Evolutionary conservation across 2,888 invertebrate species (phyloP), one percentile per base, ranked within the genome.

Genomic region (Brenthis hecate): DNA sequence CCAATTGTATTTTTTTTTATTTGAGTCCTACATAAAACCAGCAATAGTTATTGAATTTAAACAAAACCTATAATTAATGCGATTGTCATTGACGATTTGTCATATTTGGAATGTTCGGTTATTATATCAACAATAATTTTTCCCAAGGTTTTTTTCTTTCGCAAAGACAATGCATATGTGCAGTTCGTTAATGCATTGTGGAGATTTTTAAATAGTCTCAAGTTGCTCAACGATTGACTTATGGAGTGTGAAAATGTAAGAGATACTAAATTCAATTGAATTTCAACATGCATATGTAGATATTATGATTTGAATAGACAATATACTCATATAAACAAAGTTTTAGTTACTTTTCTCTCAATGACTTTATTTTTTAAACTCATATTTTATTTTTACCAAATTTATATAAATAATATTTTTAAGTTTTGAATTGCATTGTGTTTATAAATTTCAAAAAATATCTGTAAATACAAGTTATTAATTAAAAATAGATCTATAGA

Each of bases 91-190:
- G 61, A 62, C 54, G 19, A 54, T 11, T 36, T 28, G 50, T 19
- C 55, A 19, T 23, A 66, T 66, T 53, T 23, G 50, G 36, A 58
- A 55, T 51, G 54, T 61, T 47, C 32, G 36, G 32, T 47, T 56
- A 60, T 47, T 51, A 63, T 65, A 56, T 55, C 67, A 65, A 65
- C 43, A 60, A 61, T 62, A 58, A 43, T 43, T 43, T 43, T 67
- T 71, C 65, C 68, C 68, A 65, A 68, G 65, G 56, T 65, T 62
- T 70, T 62, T 70, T 71, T 68, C 53, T 60, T 32, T 19, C 48
- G 32, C 19, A 48, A 56, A 66, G 19, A 71, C 71, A 71, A 71
- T 71, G 65, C 57, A 56, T 63, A 71, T 68, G 51, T 54, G 32
- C 43, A 65, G 55, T 57, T 32, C 23, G 28, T 56, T 50, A 71